phyloP scores from a whole-genome alignment of 2,888 invertebrate genomes.

The Cosmia pyralina region DNA sequence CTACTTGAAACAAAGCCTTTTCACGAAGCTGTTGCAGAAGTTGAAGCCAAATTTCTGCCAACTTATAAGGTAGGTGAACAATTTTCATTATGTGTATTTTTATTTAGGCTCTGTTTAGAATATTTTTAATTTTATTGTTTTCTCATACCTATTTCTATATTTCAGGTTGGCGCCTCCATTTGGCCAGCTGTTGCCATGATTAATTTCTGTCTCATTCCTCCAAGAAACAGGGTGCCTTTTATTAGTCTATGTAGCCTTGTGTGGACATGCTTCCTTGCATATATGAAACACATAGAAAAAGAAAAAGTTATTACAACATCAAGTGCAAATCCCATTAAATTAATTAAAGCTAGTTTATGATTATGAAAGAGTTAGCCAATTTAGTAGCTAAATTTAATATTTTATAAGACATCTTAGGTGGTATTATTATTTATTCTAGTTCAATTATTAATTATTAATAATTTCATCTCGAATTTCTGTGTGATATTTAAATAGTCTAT shows the following conservation, averaged over 20 bases:
- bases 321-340: conserved; percentile 66
- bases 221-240: conserved; percentile 94
- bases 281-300: conserved; percentile 93
- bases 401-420: conserved; percentile 26
- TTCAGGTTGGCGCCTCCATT: conserved; percentile 92
- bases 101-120: background rate
- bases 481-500: conserved; percentile 59
- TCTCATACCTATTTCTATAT: conserved; percentile 42
- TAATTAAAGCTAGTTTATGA: conserved; percentile 71
- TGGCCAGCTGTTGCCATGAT: conserved; percentile 94
- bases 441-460: conserved; percentile 30
- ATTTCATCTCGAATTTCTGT: conserved; percentile 54
- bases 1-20: conserved; percentile 92
- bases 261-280: conserved; percentile 95
- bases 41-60: conserved; percentile 93
- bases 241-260: conserved; percentile 94
- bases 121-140: background rate
- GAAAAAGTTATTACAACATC: conserved; percentile 73
- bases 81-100: background rate
- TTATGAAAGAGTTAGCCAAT: conserved; percentile 27
- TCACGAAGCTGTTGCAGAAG: conserved; percentile 92
- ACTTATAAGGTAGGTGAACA: conserved; percentile 91
- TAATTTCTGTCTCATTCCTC: conserved; percentile 93
- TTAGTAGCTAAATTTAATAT: conserved; percentile 39
- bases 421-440: conserved; percentile 49